Base-by-base conservation (phyloP, 2,113 vertebrate genomes). In the Lates calcarifer region DNA sequence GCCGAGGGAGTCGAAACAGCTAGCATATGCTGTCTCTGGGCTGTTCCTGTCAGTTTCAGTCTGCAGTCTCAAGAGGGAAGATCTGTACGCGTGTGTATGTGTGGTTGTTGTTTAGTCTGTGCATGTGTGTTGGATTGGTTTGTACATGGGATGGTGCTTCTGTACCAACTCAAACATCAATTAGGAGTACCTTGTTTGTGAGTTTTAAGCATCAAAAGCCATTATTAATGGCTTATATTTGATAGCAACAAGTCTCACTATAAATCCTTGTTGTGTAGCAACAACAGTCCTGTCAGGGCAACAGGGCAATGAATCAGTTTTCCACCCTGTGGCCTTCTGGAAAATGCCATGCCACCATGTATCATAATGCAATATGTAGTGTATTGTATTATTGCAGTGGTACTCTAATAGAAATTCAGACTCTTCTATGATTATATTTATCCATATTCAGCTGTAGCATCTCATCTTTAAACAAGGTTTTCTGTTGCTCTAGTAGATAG, bases 1-100 rank as follows among this genome's bases (percentile, higher is more conserved):
- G 83, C 39, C 26, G 22, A 69, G 84, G 72, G 85, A 86, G 63
- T 87, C 73, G 68, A 86, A 84, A 79, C 64, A 83, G 83, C 87
- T 51, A 63, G 57, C 85, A 86, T 64, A 78, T 87, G 78, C 81
- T 65, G 71, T 89, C 81, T 76, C 70, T 86, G 64, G 47, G 45
- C 73, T 78, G 82, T 82, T 85, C 81, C 81, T 79, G 85, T 91
- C 87, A 84, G 62, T 84, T 87, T 78, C 64, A 86, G 66, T 63
- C 47, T 62, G 64, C 60, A 77, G 60, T 77, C 81, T 75, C 67
- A 57, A 77, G 76, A 75, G 68, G 31, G 43, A 18, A 55, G 37
- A 62, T 73, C 55, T 45, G 56, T 58, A 1, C 1, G 0, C 65
- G 60, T 63, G 37, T 2, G 2, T 29, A 24, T 57, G 69, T 45